Conservation (phyloP, 2,113 vertebrate species). For the Gymnobelideus leadbeateri region DNA sequence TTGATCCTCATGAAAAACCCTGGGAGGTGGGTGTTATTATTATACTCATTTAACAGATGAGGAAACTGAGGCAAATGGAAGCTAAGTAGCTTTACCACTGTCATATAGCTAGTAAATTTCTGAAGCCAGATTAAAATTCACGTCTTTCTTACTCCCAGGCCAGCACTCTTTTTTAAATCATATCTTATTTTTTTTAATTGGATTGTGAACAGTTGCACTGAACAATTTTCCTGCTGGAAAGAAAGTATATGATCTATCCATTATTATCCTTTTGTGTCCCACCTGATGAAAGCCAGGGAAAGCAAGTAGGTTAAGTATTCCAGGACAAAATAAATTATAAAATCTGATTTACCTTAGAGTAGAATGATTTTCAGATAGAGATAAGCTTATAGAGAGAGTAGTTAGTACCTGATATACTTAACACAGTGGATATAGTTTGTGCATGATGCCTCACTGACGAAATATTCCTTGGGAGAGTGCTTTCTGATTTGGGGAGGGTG, state of each 20-base stretch:
- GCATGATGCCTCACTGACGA: neutral
- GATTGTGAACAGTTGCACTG: conserved; percentile 77
- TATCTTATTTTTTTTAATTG: conserved; percentile 69
- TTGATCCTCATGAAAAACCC: neutral
- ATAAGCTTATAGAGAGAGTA: conserved; percentile 39
- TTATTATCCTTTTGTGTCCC: conserved; percentile 81
- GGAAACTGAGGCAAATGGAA: neutral
- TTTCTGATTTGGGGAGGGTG: neutral
- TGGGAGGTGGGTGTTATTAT: neutral
- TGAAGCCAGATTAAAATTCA: neutral
- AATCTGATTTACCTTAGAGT: conserved; percentile 66
- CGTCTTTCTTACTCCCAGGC: neutral
- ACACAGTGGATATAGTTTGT: neutral
- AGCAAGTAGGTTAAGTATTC: conserved; percentile 59
- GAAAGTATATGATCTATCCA: conserved; percentile 80
- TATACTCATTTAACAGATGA: neutral
- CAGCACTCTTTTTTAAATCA: neutral
- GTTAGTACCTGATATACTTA: conserved; percentile 57
- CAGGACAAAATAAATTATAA: conserved; percentile 66
- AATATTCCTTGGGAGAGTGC: neutral
- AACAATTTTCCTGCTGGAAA: conserved; percentile 83
- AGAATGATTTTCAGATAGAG: conserved; percentile 49
- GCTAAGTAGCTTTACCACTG: neutral
- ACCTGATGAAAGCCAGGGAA: conserved; percentile 72
- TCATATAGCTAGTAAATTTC: neutral